These are phyloP conservation scores for Pseudocheirus occidentalis DNA, from an alignment of 2,797 vertebrate genomes.

Conservation along the genomic window DNA sequence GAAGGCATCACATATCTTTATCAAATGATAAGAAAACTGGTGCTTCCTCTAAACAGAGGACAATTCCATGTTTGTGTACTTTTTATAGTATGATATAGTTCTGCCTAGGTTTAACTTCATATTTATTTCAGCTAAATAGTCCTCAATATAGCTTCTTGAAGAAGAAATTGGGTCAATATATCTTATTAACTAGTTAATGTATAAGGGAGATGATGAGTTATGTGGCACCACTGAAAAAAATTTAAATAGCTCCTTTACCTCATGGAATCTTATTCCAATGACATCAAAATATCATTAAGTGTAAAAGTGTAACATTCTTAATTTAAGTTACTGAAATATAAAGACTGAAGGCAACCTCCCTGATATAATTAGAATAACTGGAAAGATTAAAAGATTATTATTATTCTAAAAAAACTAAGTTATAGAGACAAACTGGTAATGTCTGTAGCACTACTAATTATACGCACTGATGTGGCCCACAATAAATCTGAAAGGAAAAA, in stretches of 20 bases:
- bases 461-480: background rate
- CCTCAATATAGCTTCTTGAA: background rate
- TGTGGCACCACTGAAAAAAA: background rate
- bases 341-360: background rate
- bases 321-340: background rate
- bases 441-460: background rate
- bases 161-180: background rate
- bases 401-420: background rate
- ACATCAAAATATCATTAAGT: background rate
- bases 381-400: background rate
- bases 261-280: background rate
- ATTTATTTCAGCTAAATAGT: background rate
- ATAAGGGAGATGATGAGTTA: background rate
- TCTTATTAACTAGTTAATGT: background rate
- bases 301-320: background rate
- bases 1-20: background rate
- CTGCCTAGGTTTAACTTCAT: background rate
- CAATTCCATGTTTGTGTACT: background rate
- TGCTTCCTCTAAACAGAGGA: background rate
- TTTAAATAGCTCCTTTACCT: background rate
- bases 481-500: background rate
- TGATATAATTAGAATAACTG: background rate
- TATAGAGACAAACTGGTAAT: background rate
- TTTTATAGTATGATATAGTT: background rate
- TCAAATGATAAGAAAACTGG: background rate